These are phyloP conservation scores for Choreutis nemorana DNA, from an alignment of 2,888 invertebrate genomes.

Conservation along the genomic window DNA sequence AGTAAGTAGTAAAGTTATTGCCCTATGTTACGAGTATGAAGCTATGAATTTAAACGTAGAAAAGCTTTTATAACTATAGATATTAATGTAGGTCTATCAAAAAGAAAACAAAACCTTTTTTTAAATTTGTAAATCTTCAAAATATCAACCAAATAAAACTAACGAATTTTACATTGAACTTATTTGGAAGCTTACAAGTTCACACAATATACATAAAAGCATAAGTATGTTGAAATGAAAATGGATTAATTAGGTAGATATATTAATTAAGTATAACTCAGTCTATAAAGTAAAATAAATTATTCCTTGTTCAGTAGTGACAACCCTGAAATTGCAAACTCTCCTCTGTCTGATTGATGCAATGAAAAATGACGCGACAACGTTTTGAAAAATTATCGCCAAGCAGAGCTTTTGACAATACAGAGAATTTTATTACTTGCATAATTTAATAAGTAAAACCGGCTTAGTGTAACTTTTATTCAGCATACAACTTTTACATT, in stretches of 20 bases:
- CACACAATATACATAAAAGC: slow-evolving; percentile 4
- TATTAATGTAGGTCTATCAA: too few species aligned
- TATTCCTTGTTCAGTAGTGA: too few species aligned
- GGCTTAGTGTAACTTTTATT: slow-evolving; percentile 34
- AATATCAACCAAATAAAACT: too few species aligned
- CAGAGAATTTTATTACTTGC: slow-evolving; percentile 56
- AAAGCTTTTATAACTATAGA: too few species aligned
- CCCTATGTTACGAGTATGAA: too few species aligned
- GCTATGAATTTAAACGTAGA: too few species aligned
- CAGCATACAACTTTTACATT: slow-evolving; percentile 24
- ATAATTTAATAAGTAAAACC: slow-evolving; percentile 51
- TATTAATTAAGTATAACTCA: too few species aligned
- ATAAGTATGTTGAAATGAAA: slow-evolving; percentile 11
- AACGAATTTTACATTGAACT: background rate
- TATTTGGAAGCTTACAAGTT: slow-evolving; percentile 6
- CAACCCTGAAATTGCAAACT: slow-evolving; percentile 28
- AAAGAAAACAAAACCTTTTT: background rate
- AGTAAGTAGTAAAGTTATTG: too few species aligned
- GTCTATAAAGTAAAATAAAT: too few species aligned
- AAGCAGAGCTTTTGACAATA: slow-evolving; percentile 33
- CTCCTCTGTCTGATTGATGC: slow-evolving; percentile 52
- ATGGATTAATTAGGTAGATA: too few species aligned
- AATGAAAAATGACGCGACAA: slow-evolving; percentile 64
- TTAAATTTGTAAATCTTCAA: too few species aligned
- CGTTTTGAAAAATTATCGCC: slow-evolving; percentile 57